Conservation (phyloP, 2,888 invertebrate species). For the Ganaspis brasiliensis region DNA sequence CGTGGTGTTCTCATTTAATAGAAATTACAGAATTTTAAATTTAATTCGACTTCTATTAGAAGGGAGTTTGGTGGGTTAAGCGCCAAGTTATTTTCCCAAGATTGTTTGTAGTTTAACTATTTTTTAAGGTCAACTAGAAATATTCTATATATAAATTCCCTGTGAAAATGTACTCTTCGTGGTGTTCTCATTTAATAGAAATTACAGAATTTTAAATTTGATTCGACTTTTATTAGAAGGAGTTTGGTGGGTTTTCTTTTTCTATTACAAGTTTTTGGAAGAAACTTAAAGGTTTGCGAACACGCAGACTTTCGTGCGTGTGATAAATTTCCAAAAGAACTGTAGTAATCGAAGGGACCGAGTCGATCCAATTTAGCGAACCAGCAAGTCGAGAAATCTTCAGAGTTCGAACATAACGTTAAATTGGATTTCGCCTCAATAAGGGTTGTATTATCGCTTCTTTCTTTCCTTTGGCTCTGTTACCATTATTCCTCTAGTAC, state of each 20-base stretch:
- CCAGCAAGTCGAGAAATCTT: conserved; percentile 58
- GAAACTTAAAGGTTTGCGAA: conserved; percentile 24
- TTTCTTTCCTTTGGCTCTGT: conserved; percentile 50
- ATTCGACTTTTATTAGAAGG: not conserved
- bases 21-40: not conserved
- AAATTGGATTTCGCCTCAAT: conserved; percentile 67
- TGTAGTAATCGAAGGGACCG: conserved; percentile 57
- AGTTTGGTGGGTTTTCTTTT: not conserved
- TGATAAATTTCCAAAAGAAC: conserved; percentile 62
- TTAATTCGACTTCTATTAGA: not conserved
- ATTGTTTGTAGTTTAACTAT: too few relatives aligned
- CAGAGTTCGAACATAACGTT: conserved; percentile 64
- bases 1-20: too few relatives aligned
- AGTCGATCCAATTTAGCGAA: conserved; percentile 66
- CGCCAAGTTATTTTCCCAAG: too few relatives aligned
- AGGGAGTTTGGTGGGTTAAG: too few relatives aligned
- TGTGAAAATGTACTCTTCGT: too few relatives aligned
- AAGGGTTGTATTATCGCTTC: conserved; percentile 59
- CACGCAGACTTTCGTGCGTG: conserved; percentile 54
- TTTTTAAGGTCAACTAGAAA: too few relatives aligned
- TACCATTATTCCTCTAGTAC: conserved; percentile 27
- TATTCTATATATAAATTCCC: too few relatives aligned
- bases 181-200: not conserved
- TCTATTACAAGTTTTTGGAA: not conserved
- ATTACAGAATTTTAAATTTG: not conserved